Conservation (phyloP, 2,888 invertebrate genomes). For the Plagodis dolabraria region DNA sequence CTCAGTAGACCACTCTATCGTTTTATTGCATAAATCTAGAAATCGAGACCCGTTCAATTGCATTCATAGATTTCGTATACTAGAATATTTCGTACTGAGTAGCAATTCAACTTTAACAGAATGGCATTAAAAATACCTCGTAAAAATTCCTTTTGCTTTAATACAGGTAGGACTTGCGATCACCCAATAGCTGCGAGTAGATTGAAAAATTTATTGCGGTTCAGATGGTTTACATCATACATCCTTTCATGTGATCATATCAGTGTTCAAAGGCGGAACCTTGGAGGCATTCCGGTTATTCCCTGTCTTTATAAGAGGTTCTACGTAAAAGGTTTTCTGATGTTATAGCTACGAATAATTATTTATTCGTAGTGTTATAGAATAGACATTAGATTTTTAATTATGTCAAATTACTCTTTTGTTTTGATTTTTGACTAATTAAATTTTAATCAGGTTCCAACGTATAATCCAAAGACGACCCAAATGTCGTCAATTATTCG, state of each 20-base stretch:
- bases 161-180: conserved; percentile 15
- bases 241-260: conserved; percentile 39
- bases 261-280: conserved; percentile 34
- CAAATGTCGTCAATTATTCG: too few relatives aligned
- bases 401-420: too few relatives aligned
- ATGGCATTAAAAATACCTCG: conserved; percentile 4
- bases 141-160: conserved; percentile 8
- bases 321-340: conserved; percentile 23
- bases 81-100: conserved; percentile 2
- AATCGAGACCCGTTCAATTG: conserved; percentile 12
- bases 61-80: conserved; percentile 7
- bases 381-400: too few relatives aligned
- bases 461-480: too few relatives aligned
- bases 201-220: conserved; percentile 54
- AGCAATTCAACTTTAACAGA: conserved; percentile 1
- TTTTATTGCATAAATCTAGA: conserved; percentile 44
- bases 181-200: conserved; percentile 41
- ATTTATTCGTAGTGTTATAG: too few relatives aligned
- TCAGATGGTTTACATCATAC: conserved; percentile 39
- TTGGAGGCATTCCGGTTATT: conserved; percentile 32
- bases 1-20: conserved; percentile 57
- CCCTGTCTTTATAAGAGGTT: conserved; percentile 19
- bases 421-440: too few relatives aligned
- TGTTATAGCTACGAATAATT: conserved; percentile 5
- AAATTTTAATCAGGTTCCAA: too few relatives aligned